These are phyloP conservation scores for Latrodectus elegans DNA, from an alignment of 2,888 invertebrate genomes.

Conservation along the genomic window DNA sequence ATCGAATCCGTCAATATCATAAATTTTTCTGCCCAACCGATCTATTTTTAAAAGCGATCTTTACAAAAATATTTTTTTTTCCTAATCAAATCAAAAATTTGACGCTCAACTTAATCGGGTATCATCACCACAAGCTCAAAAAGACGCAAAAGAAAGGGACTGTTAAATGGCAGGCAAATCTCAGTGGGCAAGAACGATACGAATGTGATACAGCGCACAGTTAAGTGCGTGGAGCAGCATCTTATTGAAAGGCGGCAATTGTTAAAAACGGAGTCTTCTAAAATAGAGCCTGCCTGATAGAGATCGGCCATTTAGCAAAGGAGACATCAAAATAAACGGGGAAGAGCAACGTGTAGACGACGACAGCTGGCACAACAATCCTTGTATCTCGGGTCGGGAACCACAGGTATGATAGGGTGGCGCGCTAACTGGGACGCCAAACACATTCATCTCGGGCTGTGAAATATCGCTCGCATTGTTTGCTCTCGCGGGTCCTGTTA, in stretches of 20 bases:
- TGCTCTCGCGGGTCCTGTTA: too few relatives aligned
- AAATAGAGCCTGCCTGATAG: conserved; percentile 38
- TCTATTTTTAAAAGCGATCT: too few relatives aligned
- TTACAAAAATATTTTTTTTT: too few relatives aligned
- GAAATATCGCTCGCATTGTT: conserved; percentile 26
- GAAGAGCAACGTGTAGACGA: conserved; percentile 32
- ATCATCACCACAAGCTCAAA: too few relatives aligned
- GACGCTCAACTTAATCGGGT: too few relatives aligned
- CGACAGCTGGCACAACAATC: conserved; percentile 49
- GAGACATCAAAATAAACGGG: conserved; percentile 18
- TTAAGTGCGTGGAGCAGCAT: background rate
- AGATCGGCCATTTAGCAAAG: conserved; percentile 42
- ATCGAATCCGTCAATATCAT: too few relatives aligned
- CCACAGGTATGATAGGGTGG: conserved; percentile 20
- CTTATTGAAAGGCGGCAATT: conserved; percentile 8
- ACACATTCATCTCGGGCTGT: conserved; percentile 19
- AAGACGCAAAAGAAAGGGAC: too few relatives aligned
- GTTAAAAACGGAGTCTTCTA: conserved; percentile 32
- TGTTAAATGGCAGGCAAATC: too few relatives aligned
- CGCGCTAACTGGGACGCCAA: conserved; percentile 53
- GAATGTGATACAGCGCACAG: too few relatives aligned
- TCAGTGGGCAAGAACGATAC: too few relatives aligned
- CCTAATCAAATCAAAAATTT: too few relatives aligned
- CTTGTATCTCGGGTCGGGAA: conserved; percentile 8
- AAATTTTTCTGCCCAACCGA: too few relatives aligned